phyloP scores from a whole-genome alignment of 1,140 invertebrate species.

The Danaus plexippus region DNA sequence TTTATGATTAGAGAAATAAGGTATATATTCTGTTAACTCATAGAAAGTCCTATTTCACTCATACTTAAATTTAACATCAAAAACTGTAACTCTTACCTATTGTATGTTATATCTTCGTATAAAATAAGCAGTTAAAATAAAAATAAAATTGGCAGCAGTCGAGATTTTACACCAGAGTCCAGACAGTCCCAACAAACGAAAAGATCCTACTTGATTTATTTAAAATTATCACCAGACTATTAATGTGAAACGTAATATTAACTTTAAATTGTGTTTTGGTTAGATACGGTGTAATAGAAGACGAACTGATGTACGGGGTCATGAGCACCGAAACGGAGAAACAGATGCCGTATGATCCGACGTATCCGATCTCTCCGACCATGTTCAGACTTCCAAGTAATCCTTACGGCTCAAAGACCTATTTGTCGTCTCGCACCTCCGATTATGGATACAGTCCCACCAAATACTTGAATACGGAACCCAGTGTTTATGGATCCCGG shows the following conservation, averaged over 20 bases:
- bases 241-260: neutral
- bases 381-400: constrained; percentile 59
- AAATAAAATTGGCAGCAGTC: no score
- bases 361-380: constrained; percentile 59
- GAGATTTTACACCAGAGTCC: no score
- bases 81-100: no score
- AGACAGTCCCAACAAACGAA: no score
- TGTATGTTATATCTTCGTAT: no score
- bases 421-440: constrained; percentile 56
- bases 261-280: constrained; percentile 6
- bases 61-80: no score
- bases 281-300: constrained; percentile 68
- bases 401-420: constrained; percentile 67
- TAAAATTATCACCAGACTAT: neutral
- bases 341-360: constrained; percentile 65
- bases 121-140: no score
- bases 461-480: constrained; percentile 59
- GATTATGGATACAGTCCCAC: constrained; percentile 68
- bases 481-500: constrained; percentile 54
- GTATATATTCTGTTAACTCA: no score
- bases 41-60: no score
- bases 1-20: no score
- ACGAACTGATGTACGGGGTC: constrained; percentile 20
- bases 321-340: constrained; percentile 46
- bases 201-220: neutral